Conservation (phyloP, 1,140 invertebrate genomes). For the Danaus melanippus region DNA sequence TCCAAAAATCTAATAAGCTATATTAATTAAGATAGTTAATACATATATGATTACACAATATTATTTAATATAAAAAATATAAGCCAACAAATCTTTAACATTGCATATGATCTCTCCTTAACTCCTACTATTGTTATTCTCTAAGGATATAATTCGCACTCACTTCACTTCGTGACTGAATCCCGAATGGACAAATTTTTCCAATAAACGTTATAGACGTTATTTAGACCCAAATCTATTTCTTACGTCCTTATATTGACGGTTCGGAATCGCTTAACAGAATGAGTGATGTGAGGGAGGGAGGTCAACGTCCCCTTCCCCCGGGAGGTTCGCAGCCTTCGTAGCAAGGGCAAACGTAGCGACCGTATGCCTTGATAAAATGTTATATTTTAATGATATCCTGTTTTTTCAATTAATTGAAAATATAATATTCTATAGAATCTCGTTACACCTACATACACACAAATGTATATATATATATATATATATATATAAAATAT, state of each 20-base stretch:
- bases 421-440: too few relatives aligned
- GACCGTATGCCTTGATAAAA: conserved; percentile 32
- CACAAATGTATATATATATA: too few relatives aligned
- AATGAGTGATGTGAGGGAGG: conserved; percentile 29
- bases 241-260: conserved; percentile 26
- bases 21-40: too few relatives aligned
- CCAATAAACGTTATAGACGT: conserved; percentile 38
- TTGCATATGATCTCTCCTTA: background rate
- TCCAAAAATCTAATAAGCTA: too few relatives aligned
- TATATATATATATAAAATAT: too few relatives aligned
- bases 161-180: conserved; percentile 48
- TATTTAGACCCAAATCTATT: too few relatives aligned
- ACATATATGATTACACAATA: background rate
- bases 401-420: too few relatives aligned
- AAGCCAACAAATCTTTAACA: background rate
- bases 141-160: conserved; percentile 47
- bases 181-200: conserved; percentile 54
- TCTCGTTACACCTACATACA: too few relatives aligned
- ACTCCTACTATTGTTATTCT: conserved; percentile 27
- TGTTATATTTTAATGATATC: conserved; percentile 2
- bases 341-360: conserved; percentile 23
- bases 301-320: conserved; percentile 51
- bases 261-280: conserved; percentile 38
- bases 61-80: conserved; percentile 8
- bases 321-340: conserved; percentile 31